These are phyloP conservation scores for Epicampocera succincta DNA, from an alignment of 2,888 invertebrate species.

Conservation along the genomic window DNA sequence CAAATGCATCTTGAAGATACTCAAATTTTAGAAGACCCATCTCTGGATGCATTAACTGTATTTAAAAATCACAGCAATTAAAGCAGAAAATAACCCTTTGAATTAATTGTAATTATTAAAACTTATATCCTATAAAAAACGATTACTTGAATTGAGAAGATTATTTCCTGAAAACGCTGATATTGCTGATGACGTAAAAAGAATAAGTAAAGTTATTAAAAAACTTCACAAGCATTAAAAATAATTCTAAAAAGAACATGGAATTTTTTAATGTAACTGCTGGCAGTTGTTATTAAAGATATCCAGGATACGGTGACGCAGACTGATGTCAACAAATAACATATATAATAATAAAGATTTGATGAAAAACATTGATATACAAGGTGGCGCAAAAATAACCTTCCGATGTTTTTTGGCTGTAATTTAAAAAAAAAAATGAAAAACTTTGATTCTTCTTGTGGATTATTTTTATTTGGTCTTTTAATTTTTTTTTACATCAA, in stretches of 20 bases:
- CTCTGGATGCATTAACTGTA: not conserved
- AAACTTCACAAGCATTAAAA: not conserved
- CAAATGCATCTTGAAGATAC: not conserved
- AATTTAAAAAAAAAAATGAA: too few species aligned
- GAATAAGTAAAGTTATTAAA: conserved; percentile 13
- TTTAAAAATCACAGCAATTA: not conserved
- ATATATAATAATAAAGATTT: too few species aligned
- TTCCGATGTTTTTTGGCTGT: too few species aligned
- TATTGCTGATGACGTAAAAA: conserved; percentile 2
- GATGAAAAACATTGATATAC: too few species aligned
- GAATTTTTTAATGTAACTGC: conserved; percentile 5
- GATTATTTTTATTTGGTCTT: too few species aligned
- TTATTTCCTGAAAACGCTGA: not conserved
- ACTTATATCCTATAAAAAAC: conserved; percentile 6
- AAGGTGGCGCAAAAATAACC: too few species aligned
- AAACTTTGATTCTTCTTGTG: too few species aligned
- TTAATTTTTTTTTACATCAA: too few species aligned
- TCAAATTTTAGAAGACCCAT: not conserved
- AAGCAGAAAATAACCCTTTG: conserved; percentile 7
- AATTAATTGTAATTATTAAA: conserved; percentile 5
- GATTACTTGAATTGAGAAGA: not conserved
- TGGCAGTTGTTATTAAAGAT: not conserved
- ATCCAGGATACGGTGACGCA: not conserved
- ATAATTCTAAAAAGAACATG: not conserved
- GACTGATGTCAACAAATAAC: not conserved